phyloP scores from a whole-genome alignment of 1,140 invertebrate species.

The Bombus difficillimus region DNA sequence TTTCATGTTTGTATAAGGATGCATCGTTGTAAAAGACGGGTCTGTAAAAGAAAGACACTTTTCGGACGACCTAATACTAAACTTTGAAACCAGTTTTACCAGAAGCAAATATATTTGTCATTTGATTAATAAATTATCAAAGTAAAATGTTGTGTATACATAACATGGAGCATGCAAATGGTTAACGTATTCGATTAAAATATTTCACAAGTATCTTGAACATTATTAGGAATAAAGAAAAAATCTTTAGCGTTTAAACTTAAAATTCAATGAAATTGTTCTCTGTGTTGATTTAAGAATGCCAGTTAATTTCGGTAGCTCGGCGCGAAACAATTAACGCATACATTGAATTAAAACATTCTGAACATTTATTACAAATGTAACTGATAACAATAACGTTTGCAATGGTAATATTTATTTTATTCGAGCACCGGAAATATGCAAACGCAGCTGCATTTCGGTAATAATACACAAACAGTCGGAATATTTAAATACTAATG shows the following conservation, averaged over 20 bases:
- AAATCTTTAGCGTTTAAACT: too few relatives aligned
- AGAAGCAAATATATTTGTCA: background rate
- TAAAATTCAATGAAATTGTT: background rate
- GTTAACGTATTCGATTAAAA: background rate
- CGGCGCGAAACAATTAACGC: too few relatives aligned
- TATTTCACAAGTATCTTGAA: background rate
- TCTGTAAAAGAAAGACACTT: too few relatives aligned
- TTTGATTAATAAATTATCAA: background rate
- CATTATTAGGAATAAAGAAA: too few relatives aligned
- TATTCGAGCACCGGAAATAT: background rate
- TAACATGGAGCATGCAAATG: background rate
- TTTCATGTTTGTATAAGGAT: too few relatives aligned
- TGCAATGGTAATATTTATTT: background rate
- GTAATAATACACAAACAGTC: background rate
- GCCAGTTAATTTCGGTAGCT: background rate
- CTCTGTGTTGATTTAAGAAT: background rate
- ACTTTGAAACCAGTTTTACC: too few relatives aligned
- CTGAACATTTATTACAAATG: background rate
- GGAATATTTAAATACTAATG: background rate
- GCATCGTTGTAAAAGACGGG: too few relatives aligned
- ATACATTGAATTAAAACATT: background rate
- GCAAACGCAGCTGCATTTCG: background rate
- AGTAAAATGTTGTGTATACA: too few relatives aligned
- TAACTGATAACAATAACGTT: background rate
- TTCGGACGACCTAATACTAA: too few relatives aligned